Conservation (phyloP, 2,888 invertebrate species). For the Thereva unica region DNA sequence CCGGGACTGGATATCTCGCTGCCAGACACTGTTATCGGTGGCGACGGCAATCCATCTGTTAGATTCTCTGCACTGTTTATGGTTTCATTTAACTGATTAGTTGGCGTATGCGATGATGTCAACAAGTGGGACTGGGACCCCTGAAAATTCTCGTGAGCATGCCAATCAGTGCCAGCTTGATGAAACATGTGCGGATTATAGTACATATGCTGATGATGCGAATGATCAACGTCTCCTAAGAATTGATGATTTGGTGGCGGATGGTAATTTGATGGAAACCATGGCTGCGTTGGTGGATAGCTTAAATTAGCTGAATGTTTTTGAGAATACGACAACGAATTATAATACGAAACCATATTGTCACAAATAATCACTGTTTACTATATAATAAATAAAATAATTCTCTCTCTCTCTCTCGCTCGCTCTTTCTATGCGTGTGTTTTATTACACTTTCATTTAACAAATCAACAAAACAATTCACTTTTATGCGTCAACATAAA, state of each 20-base stretch:
- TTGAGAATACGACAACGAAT: constrained; percentile 67
- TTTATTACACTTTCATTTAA: no score
- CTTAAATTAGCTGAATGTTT: constrained; percentile 67
- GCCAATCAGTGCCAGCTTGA: constrained; percentile 57
- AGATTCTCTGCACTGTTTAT: constrained; percentile 48
- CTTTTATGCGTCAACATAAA: no score
- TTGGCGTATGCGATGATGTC: constrained; percentile 49
- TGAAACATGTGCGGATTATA: constrained; percentile 60
- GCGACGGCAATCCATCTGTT: constrained; percentile 60
- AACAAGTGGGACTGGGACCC: constrained; percentile 59
- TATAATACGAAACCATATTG: constrained; percentile 74
- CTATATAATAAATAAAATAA: no score
- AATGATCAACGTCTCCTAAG: constrained; percentile 57
- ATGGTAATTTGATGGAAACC: constrained; percentile 61
- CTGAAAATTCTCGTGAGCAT: constrained; percentile 60
- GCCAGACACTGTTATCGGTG: constrained; percentile 64
- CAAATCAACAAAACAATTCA: no score
- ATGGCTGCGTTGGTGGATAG: constrained; percentile 56
- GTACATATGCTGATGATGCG: constrained; percentile 59
- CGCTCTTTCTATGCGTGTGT: no score
- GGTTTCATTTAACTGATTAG: constrained; percentile 45
- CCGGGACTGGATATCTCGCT: constrained; percentile 68
- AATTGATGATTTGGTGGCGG: constrained; percentile 57
- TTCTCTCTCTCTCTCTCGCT: no score
- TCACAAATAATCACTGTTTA: neutral